These are phyloP conservation scores for Tipula confusa DNA, from an alignment of 2,888 invertebrate species.

Conservation along the genomic window DNA sequence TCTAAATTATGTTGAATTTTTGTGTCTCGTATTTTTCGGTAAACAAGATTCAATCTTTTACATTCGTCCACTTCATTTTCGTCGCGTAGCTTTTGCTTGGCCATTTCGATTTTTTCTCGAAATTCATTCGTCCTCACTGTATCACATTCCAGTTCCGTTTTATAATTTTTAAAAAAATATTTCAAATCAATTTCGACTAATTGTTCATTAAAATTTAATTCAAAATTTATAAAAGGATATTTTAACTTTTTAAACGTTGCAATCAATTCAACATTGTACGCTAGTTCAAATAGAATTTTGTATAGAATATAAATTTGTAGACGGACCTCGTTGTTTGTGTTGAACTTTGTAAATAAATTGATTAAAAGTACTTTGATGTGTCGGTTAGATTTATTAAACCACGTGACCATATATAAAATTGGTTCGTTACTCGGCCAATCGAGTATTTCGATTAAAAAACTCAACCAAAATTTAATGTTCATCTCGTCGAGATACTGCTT, in stretches of 20 bases:
- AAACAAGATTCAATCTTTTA: background rate
- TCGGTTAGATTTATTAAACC: background rate
- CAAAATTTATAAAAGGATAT: background rate
- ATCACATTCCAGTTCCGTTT: background rate
- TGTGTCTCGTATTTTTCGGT: background rate
- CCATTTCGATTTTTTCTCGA: background rate
- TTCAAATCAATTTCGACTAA: background rate
- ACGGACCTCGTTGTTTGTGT: background rate
- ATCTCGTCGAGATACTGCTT: background rate
- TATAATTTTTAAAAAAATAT: background rate
- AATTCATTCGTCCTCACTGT: background rate
- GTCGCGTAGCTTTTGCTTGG: background rate
- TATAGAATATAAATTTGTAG: background rate
- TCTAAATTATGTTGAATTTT: background rate
- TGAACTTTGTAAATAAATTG: background rate
- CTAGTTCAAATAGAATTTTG: background rate
- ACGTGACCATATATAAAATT: background rate
- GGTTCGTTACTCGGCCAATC: background rate
- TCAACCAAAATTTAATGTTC: background rate
- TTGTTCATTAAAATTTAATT: background rate
- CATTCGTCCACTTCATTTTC: background rate
- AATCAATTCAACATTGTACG: background rate
- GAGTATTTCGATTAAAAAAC: background rate
- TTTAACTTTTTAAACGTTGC: background rate
- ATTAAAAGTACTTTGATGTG: background rate